phyloP scores from a whole-genome alignment of 2,797 vertebrate genomes.

The Emydoidea blandingii region DNA sequence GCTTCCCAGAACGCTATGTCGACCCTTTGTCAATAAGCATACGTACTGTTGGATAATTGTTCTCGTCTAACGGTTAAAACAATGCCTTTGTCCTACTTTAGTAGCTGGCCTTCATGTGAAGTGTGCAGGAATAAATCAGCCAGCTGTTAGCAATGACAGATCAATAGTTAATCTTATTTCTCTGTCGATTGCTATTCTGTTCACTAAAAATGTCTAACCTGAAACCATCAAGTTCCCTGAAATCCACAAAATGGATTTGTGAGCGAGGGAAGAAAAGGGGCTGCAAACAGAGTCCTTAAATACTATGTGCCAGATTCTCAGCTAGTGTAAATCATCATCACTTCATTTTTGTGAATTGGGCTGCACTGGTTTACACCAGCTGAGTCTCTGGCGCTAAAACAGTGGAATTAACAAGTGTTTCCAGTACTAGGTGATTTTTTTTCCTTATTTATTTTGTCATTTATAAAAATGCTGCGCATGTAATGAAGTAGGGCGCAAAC shows the following conservation, averaged over 20 bases:
- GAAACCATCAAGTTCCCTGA: slow-evolving; percentile 17
- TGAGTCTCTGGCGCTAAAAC: background rate
- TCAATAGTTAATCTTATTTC: slow-evolving; percentile 62
- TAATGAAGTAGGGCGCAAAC: background rate
- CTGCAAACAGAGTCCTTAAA: background rate
- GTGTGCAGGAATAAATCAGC: background rate
- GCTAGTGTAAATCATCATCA: accelerated
- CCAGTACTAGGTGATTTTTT: background rate
- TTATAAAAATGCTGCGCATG: accelerated
- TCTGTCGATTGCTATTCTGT: slow-evolving; percentile 28
- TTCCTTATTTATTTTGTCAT: background rate
- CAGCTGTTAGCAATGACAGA: background rate
- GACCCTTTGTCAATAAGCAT: background rate
- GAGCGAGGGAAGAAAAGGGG: background rate
- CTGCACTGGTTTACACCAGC: background rate
- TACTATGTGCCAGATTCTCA: background rate
- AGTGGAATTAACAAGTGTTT: background rate
- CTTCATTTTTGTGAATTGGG: background rate
- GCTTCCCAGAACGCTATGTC: background rate
- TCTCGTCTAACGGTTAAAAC: slow-evolving; percentile 10
- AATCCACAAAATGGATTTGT: background rate
- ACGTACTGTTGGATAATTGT: background rate
- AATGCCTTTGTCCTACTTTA: background rate
- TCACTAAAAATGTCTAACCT: slow-evolving; percentile 45
- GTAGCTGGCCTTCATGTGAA: background rate